Evolutionary conservation across 1,140 invertebrate genomes (phyloP).

Genomic region (Lucilia sericata): DNA sequence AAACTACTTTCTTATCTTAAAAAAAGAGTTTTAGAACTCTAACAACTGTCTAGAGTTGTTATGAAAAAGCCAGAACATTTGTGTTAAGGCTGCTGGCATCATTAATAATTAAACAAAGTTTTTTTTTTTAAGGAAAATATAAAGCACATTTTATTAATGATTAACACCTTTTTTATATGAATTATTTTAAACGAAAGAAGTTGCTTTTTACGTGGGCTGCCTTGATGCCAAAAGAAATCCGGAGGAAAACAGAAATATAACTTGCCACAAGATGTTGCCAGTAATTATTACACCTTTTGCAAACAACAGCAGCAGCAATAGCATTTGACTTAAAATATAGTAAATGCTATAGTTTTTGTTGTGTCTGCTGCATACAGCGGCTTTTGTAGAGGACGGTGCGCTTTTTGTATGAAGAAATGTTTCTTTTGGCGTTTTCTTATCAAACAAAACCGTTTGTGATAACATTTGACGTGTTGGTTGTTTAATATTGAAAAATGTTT

Average conservation of each 20-base stretch:
- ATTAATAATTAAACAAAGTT: background rate
- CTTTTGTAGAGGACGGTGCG: no score
- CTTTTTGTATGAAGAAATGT: background rate
- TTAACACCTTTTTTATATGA: background rate
- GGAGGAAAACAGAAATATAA: no score
- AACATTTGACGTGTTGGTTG: slow-evolving; percentile 39
- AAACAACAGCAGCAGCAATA: background rate
- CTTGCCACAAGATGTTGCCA: background rate
- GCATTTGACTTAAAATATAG: background rate
- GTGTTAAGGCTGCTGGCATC: background rate
- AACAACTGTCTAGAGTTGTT: no score
- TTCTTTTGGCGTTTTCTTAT: slow-evolving; percentile 20
- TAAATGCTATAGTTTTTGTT: no score
- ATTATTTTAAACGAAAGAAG: background rate
- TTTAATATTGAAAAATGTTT: background rate
- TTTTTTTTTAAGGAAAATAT: no score
- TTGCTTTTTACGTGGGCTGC: no score
- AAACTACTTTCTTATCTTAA: no score
- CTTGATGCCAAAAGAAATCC: no score
- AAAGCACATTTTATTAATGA: background rate
- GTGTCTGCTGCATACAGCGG: no score
- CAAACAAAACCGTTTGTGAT: slow-evolving; percentile 42
- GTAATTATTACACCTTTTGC: background rate
- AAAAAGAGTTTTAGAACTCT: no score
- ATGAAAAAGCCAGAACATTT: no score